Evolutionary conservation across 2,797 vertebrate genomes (phyloP).

Genomic region (Loriculus beryllinus): DNA sequence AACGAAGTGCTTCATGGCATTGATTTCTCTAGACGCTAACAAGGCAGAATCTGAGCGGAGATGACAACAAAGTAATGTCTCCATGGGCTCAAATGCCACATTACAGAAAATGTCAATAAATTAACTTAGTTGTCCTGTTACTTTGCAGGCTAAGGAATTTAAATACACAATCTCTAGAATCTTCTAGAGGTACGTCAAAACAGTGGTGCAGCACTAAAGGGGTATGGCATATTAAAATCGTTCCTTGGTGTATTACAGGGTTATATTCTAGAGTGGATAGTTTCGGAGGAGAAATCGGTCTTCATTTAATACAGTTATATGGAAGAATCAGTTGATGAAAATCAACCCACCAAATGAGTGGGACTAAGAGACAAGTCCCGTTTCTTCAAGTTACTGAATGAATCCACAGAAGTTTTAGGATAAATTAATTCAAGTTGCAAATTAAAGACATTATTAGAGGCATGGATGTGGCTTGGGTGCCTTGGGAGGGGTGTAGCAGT

Average conservation of each 20-base stretch:
- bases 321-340: not conserved
- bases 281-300: not conserved
- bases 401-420: not conserved
- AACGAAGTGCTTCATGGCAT: conserved; percentile 21
- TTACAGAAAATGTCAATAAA: conserved; percentile 52
- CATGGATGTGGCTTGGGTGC: not conserved
- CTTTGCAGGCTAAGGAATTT: not conserved
- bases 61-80: conserved; percentile 42
- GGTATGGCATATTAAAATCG: not conserved
- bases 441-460: not conserved
- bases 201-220: not conserved
- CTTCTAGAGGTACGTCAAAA: not conserved
- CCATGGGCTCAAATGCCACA: conserved; percentile 21
- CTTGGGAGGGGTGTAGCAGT: not conserved
- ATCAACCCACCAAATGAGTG: not conserved
- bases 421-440: not conserved
- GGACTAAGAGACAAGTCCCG: not conserved
- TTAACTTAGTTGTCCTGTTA: conserved; percentile 18
- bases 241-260: not conserved
- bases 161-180: not conserved
- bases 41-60: conserved; percentile 31
- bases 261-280: not conserved
- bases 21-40: conserved; percentile 38
- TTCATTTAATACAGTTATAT: not conserved
- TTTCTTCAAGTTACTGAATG: not conserved